Evolutionary conservation across 2,797 vertebrate genomes (phyloP), one percentile per base, ranked within the genome.

Genomic region (Carcharodon carcharias): DNA sequence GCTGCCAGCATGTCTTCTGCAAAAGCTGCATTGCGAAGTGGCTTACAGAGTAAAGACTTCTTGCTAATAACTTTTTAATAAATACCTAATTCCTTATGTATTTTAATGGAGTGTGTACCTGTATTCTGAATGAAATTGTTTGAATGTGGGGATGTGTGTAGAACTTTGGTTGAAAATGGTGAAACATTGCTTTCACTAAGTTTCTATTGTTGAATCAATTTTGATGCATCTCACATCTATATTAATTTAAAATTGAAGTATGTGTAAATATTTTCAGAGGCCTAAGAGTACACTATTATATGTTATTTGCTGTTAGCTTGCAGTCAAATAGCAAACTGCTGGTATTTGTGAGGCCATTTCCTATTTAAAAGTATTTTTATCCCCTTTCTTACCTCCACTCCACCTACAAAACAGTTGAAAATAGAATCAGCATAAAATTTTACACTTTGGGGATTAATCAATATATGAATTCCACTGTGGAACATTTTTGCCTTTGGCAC

Each of bases 1-100:
- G 98, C 5, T 99, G 99, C 97, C 98, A 98, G 96, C 98, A 99
- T 96, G 97, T 98, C 96, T 99, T 99, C 97, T 99, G 98, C 98
- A 98, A 98, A 97, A 98, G 98, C 97, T 99, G 98, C 97, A 99
- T 99, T 96, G 97, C 98, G 95, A 98, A 97, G 96, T 99, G 99
- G 99, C 98, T 99, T 92, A 98, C 98, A 97, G 98, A 98, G 98
- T 98, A 97, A 56, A 93, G 63, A 67, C 91, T 67, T 40, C 23
- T 93, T 67, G n/a, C 23, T 65, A 92, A 56, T 31, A 61, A 91
- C 56, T 93, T 93, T n/a, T 18, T 14, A 88, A 58, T 7, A 82
- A 18, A 21, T 6, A 45, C n/a, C 45, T 21, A 23, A 40, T 85
- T 21, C 4, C 40, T 85, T 40, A 23, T 21, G 2, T 67, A 45